Conservation (phyloP, 2,797 vertebrate genomes). For the Rhinoraja longicauda region DNA sequence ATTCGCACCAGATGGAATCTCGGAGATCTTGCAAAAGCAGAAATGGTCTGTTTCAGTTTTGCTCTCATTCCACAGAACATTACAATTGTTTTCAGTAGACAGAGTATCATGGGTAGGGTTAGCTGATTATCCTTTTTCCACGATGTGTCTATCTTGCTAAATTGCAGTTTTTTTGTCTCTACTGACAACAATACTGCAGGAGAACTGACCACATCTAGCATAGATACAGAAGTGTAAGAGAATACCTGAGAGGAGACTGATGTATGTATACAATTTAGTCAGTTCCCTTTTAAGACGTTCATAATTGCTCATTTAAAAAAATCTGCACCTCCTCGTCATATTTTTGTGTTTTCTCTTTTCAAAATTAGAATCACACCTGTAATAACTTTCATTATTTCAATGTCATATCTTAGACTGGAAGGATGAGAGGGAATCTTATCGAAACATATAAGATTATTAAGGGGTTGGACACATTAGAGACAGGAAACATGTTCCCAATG, state of each 20-base stretch:
- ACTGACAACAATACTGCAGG: neutral
- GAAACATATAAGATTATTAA: too few species aligned
- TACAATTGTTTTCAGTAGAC: neutral
- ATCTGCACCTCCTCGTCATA: neutral
- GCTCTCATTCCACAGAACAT: neutral
- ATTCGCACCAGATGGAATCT: neutral
- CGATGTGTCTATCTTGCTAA: neutral
- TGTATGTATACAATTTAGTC: neutral
- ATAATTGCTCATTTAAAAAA: neutral
- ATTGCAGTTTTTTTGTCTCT: neutral
- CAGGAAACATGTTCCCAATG: too few species aligned
- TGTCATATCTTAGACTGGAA: neutral
- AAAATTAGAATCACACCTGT: neutral
- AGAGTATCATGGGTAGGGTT: neutral
- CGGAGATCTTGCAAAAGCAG: neutral
- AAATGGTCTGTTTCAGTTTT: neutral
- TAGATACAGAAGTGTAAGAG: neutral
- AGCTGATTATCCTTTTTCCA: neutral
- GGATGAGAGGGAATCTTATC: too few species aligned
- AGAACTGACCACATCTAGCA: neutral
- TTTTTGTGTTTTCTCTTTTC: neutral
- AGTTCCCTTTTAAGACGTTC: neutral
- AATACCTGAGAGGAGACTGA: neutral
- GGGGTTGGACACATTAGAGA: too few species aligned
- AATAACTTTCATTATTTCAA: neutral